A percentile compares a stretch with the other conserved stretches of the same genome.
Conservation (phyloP, 2,113 vertebrate species). For the Catharus minimus region DNA sequence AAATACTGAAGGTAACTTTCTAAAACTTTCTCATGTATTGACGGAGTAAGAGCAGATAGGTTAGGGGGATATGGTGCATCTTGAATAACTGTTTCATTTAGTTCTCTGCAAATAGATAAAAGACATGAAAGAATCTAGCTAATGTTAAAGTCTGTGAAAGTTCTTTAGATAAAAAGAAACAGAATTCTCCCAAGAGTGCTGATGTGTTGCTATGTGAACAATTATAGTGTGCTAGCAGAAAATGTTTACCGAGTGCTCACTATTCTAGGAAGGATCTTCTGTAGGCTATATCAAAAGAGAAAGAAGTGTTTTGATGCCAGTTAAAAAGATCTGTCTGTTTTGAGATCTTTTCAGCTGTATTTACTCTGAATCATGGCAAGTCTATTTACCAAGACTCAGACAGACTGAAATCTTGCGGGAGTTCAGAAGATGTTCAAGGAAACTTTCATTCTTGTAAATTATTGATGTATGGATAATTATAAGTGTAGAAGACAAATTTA, state of each 20-base stretch:
- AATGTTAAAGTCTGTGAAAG: slow-evolving; percentile 47
- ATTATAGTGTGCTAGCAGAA: slow-evolving; percentile 27
- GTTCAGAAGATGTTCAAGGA: neutral
- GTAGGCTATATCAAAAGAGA: slow-evolving; percentile 17
- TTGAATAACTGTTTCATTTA: slow-evolving; percentile 57
- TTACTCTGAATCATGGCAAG: neutral
- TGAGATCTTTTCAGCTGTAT: neutral
- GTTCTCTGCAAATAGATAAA: slow-evolving; percentile 38
- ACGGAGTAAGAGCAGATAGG: slow-evolving; percentile 18
- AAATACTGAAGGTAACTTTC: slow-evolving; percentile 50
- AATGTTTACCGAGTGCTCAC: slow-evolving; percentile 5
- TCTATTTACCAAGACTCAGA: neutral
- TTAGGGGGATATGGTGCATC: slow-evolving; percentile 13
- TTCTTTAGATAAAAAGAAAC: slow-evolving; percentile 41
- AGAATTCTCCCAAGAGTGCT: slow-evolving; percentile 46
- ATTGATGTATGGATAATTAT: neutral
- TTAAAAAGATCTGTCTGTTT: slow-evolving; percentile 18
- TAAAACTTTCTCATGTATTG: slow-evolving; percentile 51
- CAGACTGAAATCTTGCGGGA: neutral
- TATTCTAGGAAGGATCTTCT: slow-evolving; percentile 35
- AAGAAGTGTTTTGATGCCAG: slow-evolving; percentile 33
- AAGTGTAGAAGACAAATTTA: neutral
- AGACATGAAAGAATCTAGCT: slow-evolving; percentile 39
- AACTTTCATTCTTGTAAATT: neutral
- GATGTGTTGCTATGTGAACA: slow-evolving; percentile 63